These are phyloP conservation scores for Ditylenchus weischeri DNA, from an alignment of 2,888 invertebrate genomes.

Conservation along the genomic window DNA sequence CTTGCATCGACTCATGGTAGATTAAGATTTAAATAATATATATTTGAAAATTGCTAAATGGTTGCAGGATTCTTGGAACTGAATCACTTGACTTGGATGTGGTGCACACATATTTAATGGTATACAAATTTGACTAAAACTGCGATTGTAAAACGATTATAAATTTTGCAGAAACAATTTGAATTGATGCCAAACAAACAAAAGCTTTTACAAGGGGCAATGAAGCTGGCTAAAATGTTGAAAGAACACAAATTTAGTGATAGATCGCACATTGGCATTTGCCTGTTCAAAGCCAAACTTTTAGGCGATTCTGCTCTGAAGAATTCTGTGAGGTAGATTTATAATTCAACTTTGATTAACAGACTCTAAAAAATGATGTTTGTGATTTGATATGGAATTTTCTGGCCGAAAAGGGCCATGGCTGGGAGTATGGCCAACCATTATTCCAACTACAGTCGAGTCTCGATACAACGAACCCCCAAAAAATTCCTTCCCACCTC, in stretches of 20 bases:
- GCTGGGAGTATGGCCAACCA: no score
- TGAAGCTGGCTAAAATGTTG: conserved; percentile 39
- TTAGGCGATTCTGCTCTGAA: conserved; percentile 48
- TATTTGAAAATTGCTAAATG: conserved; percentile 2
- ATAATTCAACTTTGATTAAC: background rate
- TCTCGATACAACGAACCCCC: no score
- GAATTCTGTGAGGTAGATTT: conserved; percentile 41
- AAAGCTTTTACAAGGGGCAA: conserved; percentile 20
- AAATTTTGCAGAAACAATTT: conserved; percentile 19
- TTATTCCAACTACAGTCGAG: no score
- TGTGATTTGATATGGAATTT: no score
- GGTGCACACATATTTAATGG: conserved; percentile 8
- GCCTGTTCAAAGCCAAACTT: conserved; percentile 15
- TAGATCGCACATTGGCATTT: conserved; percentile 30
- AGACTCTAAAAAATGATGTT: no score
- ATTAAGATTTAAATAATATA: conserved; percentile 19
- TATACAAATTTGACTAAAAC: background rate
- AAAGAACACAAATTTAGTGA: conserved; percentile 34
- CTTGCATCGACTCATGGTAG: conserved; percentile 34
- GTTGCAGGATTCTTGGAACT: conserved; percentile 6
- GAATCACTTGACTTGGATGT: conserved; percentile 21
- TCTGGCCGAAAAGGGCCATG: no score
- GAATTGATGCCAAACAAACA: conserved; percentile 21
- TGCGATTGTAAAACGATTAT: no score
- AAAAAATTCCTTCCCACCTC: no score